phyloP scores from a whole-genome alignment of 1,140 invertebrate genomes.

The Hyles euphorbiae region DNA sequence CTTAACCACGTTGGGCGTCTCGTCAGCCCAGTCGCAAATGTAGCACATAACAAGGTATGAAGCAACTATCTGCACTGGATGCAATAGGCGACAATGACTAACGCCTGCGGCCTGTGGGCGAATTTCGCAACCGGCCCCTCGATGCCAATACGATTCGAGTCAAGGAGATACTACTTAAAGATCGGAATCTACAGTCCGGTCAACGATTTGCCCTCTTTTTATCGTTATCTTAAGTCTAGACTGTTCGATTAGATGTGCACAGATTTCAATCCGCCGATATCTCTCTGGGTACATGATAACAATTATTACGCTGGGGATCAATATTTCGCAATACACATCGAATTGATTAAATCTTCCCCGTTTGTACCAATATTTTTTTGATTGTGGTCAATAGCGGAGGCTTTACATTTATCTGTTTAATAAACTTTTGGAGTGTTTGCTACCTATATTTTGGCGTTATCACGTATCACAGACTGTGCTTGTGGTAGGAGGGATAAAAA shows the following conservation, averaged over 20 bases:
- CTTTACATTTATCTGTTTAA: too few species aligned
- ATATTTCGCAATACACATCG: not conserved
- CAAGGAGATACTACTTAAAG: conserved; percentile 49
- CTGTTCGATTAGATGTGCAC: conserved; percentile 16
- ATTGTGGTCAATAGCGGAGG: too few species aligned
- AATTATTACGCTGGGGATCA: conserved; percentile 3
- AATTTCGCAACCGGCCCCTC: conserved; percentile 56
- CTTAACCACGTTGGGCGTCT: not conserved
- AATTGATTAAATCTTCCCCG: not conserved
- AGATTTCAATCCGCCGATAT: conserved; percentile 5
- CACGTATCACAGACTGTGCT: conserved; percentile 12
- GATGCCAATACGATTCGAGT: conserved; percentile 57
- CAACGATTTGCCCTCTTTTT: conserved; percentile 51
- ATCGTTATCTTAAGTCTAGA: conserved; percentile 37
- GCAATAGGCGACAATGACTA: conserved; percentile 65
- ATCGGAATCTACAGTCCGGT: conserved; percentile 59
- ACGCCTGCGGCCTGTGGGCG: conserved; percentile 41
- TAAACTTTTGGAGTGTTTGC: too few species aligned
- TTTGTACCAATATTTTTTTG: not conserved
- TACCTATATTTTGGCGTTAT: too few species aligned
- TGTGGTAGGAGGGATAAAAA: too few species aligned
- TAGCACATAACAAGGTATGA: conserved; percentile 21
- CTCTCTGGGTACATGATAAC: too few species aligned
- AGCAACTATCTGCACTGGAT: conserved; percentile 36
- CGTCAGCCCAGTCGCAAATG: conserved; percentile 16